Evolutionary conservation across 2,797 vertebrate genomes (phyloP), one percentile per base, ranked within the genome.

Genomic region (Enteromius afrohamiltoni): DNA sequence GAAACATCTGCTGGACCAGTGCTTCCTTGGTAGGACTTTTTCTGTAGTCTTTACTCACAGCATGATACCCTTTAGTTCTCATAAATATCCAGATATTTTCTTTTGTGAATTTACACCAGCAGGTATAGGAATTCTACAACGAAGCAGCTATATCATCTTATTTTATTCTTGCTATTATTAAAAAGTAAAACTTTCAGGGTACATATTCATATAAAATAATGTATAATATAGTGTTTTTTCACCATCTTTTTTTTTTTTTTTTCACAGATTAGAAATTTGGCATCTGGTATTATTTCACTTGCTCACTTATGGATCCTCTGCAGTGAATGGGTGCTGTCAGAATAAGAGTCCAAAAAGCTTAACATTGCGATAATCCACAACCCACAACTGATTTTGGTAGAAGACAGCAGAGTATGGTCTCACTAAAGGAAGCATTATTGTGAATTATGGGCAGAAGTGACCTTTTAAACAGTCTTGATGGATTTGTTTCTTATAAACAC

Each of bases 1-100:
- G 85, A 83, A 86, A 83, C 80, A 79, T 83, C 85, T 86, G 85
- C 68, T 19, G 29, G 29, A 78, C 40, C 45, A 58, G 23, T 58
- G 60, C 21, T 85, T 85, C 83, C 71, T 80, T 70, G 11, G 51
- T 13, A 67, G 42, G 23, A 1, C 26, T 42, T 42, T 73, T 40
- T 81, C 87, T 87, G 31, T 53, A 70, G 49, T 34, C 87, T 16
- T 70, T 17, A 16, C 16, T 75, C 47, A 51, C 64, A 73, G 77
- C 53, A 77, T 62, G 29, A 79, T 58, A 23, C 65, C 80, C 58
- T 60, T 70, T 68, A 75, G 58, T 58, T 70, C 67, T 76, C 47
- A 77, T 60, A 79, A 79, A 85, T 85, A 83, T 70, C 16, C 10
- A 21, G n/a, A 37, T 42, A 60, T 73, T 62, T 60, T 29, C 8